phyloP scores from a whole-genome alignment of 2,113 vertebrate species.

The Coreoperca whiteheadi region DNA sequence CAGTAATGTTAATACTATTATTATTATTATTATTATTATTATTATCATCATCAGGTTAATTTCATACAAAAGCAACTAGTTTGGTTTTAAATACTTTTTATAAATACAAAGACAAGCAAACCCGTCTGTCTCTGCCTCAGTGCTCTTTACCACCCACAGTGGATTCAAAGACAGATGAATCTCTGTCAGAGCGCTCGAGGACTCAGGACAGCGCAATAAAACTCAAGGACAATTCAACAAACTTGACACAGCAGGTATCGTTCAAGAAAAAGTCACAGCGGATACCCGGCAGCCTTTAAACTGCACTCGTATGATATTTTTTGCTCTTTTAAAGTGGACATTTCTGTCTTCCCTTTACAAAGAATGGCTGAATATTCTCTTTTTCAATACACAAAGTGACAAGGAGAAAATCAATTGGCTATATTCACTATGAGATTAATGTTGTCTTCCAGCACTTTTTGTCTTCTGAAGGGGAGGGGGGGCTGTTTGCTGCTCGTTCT shows the following conservation, averaged over 20 bases:
- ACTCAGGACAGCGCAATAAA: constrained; percentile 60
- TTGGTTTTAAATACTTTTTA: constrained; percentile 72
- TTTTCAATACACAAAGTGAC: constrained; percentile 60
- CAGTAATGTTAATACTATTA: constrained; percentile 55
- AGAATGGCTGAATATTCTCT: constrained; percentile 76
- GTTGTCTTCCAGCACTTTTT: constrained; percentile 32
- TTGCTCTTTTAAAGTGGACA: constrained; percentile 63
- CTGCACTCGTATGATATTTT: constrained; percentile 42
- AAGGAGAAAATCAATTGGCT: constrained; percentile 54
- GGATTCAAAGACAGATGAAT: constrained; percentile 51
- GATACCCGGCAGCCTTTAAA: constrained; percentile 57
- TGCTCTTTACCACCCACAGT: constrained; percentile 32
- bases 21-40: not conserved
- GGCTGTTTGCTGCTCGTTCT: constrained; percentile 3
- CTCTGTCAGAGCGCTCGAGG: constrained; percentile 50
- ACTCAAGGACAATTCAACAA: constrained; percentile 60
- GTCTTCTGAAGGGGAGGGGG: constrained; percentile 9
- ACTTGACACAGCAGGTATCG: constrained; percentile 47
- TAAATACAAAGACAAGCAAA: constrained; percentile 72
- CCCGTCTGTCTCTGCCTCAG: constrained; percentile 43
- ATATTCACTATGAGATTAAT: constrained; percentile 45
- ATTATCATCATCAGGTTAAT: constrained; percentile 57
- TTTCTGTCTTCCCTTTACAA: constrained; percentile 63
- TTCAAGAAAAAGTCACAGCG: constrained; percentile 72
- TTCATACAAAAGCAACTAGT: constrained; percentile 72